A percentile compares a stretch with the other conserved stretches of the same genome.
Conservation (phyloP, 1,140 invertebrate species). For the Papilio dardanus region DNA sequence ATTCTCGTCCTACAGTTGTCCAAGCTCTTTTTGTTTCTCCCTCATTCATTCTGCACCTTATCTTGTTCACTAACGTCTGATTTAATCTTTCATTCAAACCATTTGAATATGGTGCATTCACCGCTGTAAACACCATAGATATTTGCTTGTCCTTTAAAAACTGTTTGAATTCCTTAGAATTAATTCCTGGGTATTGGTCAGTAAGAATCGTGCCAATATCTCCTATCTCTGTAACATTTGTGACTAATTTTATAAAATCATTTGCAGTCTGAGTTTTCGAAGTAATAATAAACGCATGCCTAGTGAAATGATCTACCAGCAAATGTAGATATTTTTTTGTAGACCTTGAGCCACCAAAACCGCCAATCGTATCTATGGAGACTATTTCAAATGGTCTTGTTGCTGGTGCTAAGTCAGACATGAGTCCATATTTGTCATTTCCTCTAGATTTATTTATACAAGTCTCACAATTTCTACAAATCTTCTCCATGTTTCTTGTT, state of each 20-base stretch:
- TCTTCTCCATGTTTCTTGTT: slow-evolving; percentile 1
- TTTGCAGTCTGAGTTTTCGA: slow-evolving; percentile 37
- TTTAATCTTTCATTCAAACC: slow-evolving; percentile 30
- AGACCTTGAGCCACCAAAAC: slow-evolving; percentile 40
- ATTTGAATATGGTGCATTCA: slow-evolving; percentile 5
- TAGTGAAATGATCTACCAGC: slow-evolving; percentile 39
- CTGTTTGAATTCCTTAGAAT: slow-evolving; percentile 30
- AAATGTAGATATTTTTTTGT: slow-evolving; percentile 43
- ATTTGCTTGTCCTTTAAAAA: slow-evolving; percentile 13
- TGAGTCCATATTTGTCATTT: slow-evolving; percentile 36
- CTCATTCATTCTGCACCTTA: not conserved
- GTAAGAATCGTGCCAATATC: slow-evolving; percentile 35
- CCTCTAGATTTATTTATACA: slow-evolving; percentile 23
- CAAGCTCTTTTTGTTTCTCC: slow-evolving; percentile 50
- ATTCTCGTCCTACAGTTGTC: slow-evolving; percentile 41
- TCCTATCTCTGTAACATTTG: not conserved
- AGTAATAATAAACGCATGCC: slow-evolving; percentile 37
- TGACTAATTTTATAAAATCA: slow-evolving; percentile 41
- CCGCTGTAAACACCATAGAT: not conserved
- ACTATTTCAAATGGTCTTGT: slow-evolving; percentile 47
- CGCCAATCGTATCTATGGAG: slow-evolving; percentile 45
- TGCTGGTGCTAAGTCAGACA: slow-evolving; percentile 58
- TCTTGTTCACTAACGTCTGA: slow-evolving; percentile 14
- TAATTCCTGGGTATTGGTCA: slow-evolving; percentile 34
- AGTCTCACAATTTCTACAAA: not conserved